These are phyloP conservation scores for Dromiciops gliroides DNA, from an alignment of 2,113 vertebrate species.

Conservation along the genomic window DNA sequence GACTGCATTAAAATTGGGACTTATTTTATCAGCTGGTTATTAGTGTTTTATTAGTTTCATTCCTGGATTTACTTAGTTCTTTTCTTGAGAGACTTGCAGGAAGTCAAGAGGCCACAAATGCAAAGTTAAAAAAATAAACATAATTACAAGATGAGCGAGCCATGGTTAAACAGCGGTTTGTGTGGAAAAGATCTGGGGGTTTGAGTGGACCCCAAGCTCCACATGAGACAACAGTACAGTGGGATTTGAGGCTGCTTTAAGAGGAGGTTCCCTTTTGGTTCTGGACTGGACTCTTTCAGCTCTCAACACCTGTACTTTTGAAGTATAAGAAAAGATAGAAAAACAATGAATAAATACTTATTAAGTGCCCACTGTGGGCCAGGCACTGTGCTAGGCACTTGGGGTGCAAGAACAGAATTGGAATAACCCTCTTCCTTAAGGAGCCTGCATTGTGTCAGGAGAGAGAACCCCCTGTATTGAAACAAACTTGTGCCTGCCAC, in stretches of 20 bases:
- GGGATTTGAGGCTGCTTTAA: not conserved
- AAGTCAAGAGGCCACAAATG: not conserved
- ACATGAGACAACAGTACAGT: not conserved
- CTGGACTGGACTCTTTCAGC: not conserved
- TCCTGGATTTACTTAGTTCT: not conserved
- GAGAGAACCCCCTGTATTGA: not conserved
- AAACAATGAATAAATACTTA: not conserved
- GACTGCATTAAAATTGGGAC: slow-evolving; percentile 5
- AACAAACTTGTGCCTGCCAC: not conserved
- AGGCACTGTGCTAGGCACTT: not conserved
- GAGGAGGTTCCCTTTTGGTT: not conserved
- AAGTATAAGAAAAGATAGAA: not conserved
- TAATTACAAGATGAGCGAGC: not conserved
- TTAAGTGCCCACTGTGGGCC: not conserved
- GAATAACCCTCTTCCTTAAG: not conserved
- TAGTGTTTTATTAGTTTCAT: slow-evolving; percentile 42
- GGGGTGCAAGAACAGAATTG: not conserved
- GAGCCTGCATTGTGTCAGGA: not conserved
- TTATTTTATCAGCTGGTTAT: slow-evolving; percentile 45
- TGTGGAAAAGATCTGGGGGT: not conserved
- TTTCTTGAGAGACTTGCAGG: not conserved
- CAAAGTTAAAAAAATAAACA: not conserved
- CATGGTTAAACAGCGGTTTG: not conserved
- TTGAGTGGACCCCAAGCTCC: not conserved
- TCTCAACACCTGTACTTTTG: not conserved